A percentile compares a stretch with the other conserved stretches of the same genome.
Evolutionary conservation across 2,797 vertebrate species (phyloP).

Genomic region (Hephaestus fuliginosus): DNA sequence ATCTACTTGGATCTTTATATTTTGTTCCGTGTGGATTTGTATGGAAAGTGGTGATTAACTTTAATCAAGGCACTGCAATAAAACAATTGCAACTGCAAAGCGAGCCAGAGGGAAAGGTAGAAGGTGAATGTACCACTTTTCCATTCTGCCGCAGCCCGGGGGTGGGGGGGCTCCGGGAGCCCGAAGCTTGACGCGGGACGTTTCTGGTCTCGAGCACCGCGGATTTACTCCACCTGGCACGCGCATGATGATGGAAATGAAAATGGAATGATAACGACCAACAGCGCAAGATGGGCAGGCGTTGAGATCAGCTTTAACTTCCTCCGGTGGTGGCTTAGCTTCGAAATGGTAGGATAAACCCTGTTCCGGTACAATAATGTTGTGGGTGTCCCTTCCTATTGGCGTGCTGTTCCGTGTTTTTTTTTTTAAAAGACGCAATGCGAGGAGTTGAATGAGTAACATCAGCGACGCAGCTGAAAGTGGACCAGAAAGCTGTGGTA

Average conservation of each 20-base stretch:
- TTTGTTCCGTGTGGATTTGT: neutral
- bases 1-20: too few relatives aligned
- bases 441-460: slow-evolving; percentile 57
- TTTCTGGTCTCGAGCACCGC: slow-evolving; percentile 73
- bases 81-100: neutral
- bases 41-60: neutral
- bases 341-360: slow-evolving; percentile 80
- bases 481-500: slow-evolving; percentile 41
- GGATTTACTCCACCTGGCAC: slow-evolving; percentile 73
- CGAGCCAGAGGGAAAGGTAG: neutral
- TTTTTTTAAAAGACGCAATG: slow-evolving; percentile 72
- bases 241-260: slow-evolving; percentile 59
- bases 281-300: slow-evolving; percentile 71
- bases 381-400: slow-evolving; percentile 39
- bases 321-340: slow-evolving; percentile 72
- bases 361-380: slow-evolving; percentile 48
- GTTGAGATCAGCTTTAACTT: slow-evolving; percentile 69
- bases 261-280: slow-evolving; percentile 69
- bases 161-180: slow-evolving; percentile 42
- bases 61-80: neutral
- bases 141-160: slow-evolving; percentile 76
- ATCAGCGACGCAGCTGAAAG: slow-evolving; percentile 63
- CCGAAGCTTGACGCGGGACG: slow-evolving; percentile 77
- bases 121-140: slow-evolving; percentile 58
- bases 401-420: slow-evolving; percentile 43